Conservation (phyloP, 2,113 vertebrate genomes). For the Rhea pennata region DNA sequence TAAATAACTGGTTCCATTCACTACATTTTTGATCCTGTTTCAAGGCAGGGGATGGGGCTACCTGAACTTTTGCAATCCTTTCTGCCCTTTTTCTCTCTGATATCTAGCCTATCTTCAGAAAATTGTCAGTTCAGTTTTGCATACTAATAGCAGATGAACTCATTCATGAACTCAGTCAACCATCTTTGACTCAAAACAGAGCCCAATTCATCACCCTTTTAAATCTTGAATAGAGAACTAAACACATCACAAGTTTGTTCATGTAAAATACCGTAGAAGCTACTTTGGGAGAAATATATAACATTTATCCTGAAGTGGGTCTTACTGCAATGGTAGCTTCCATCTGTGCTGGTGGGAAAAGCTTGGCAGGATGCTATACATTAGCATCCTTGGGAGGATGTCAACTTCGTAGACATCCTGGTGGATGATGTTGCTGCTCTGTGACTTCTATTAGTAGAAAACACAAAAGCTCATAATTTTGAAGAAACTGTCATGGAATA, state of each 20-base stretch:
- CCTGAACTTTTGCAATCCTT: not conserved
- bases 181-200: not conserved
- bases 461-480: not conserved
- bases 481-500: not conserved
- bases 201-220: not conserved
- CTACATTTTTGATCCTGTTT: not conserved
- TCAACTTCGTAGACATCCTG: not conserved
- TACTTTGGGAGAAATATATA: not conserved
- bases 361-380: not conserved
- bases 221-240: not conserved
- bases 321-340: not conserved
- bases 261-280: not conserved
- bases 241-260: not conserved
- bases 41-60: not conserved
- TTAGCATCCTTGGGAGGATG: not conserved
- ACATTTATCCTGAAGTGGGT: not conserved
- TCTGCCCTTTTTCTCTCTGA: not conserved
- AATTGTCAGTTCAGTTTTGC: not conserved
- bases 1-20: not conserved
- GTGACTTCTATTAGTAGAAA: not conserved
- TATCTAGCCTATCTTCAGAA: not conserved
- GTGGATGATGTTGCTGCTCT: not conserved
- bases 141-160: not conserved
- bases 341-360: not conserved
- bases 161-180: not conserved